Base-by-base conservation (phyloP, 2,797 vertebrate genomes). In the Leptodactylus fallax region DNA sequence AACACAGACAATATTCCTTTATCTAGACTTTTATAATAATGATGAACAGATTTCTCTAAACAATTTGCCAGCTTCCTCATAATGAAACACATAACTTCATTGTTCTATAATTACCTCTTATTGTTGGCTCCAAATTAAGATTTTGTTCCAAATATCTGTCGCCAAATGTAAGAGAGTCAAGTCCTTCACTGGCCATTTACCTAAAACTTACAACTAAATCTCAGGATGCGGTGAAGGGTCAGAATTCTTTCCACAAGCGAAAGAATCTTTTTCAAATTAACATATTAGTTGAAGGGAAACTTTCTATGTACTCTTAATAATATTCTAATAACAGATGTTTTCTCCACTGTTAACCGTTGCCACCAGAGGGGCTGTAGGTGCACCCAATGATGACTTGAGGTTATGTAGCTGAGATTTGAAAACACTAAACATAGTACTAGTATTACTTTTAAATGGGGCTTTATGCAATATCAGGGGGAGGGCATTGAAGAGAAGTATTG, bases 21-120 rank as follows among this genome's bases (percentile, higher is more conserved):
- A 58, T 69, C 53, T 49, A 58, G 27, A 63, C 19, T 49, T 63
- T 84, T 61, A 25, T 55, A 76, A 14, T 84, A 23, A 58, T 47
- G 69, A 27, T 23, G 19, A 60, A 60, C 81, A 84, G 16, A 84
- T 61, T 61, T 74, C 14, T 84, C 13, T 25, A 76, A 53, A 49
- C 6, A 12, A 61, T 76, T 76, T 84, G 71, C 69, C 83, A 84
- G 23, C 69, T 84, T 84, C 83, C 71, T 84, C 55, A 14, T 47
- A 58, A 76, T n/a, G 45, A 72, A 60, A 84, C 21, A 84, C 69
- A 76, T 76, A 27, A 60, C 83, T 61, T 76, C 69, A 84, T 84
- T 84, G 83, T 84, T 61, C 53, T 13, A 76, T 61, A 76, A 84
- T 76, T 58, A 76, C 14, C 1, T 36, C 69, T 76, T 76, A 76